Conservation (phyloP, 2,888 invertebrate species). For the Busseola fusca region DNA sequence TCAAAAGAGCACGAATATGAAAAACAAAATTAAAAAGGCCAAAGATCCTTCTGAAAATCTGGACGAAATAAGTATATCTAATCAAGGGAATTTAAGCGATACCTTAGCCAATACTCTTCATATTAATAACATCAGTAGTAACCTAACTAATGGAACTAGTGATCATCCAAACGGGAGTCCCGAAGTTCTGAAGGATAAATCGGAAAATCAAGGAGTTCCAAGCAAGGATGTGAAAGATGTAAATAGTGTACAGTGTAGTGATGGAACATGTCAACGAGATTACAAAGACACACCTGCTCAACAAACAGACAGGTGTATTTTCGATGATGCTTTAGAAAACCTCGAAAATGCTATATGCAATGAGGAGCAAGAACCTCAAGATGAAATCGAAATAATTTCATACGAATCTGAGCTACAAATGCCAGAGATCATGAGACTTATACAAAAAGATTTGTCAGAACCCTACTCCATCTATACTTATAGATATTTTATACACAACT, state of each 20-base stretch:
- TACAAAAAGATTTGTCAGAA: conserved; percentile 99
- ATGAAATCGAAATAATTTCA: conserved; percentile 83
- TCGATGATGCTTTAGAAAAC: conserved; percentile 70
- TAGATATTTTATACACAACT: conserved; percentile 99
- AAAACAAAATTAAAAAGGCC: conserved; percentile 86
- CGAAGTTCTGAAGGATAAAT: conserved; percentile 67
- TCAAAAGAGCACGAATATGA: conserved; percentile 81
- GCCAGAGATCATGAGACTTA: conserved; percentile 99
- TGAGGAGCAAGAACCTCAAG: conserved; percentile 71
- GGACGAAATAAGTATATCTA: conserved; percentile 78
- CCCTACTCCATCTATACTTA: conserved; percentile 99
- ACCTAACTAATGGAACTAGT: conserved; percentile 85
- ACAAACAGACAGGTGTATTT: conserved; percentile 67
- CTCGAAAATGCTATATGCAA: conserved; percentile 69
- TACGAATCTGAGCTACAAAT: conserved; percentile 99
- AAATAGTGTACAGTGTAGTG: conserved; percentile 84
- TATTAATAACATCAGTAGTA: conserved; percentile 83
- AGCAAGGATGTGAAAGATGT: conserved; percentile 73
- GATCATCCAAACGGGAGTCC: conserved; percentile 79
- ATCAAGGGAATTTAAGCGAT: conserved; percentile 81
- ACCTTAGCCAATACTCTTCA: conserved; percentile 83
- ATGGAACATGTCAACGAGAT: conserved; percentile 67
- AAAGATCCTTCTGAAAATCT: conserved; percentile 83
- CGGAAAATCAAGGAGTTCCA: conserved; percentile 69
- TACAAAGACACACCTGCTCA: conserved; percentile 63